A percentile compares a stretch with the other conserved stretches of the same genome.
These are phyloP conservation scores for Oscheius sp. DNA, from an alignment of 2,888 invertebrate genomes.

Conservation along the genomic window DNA sequence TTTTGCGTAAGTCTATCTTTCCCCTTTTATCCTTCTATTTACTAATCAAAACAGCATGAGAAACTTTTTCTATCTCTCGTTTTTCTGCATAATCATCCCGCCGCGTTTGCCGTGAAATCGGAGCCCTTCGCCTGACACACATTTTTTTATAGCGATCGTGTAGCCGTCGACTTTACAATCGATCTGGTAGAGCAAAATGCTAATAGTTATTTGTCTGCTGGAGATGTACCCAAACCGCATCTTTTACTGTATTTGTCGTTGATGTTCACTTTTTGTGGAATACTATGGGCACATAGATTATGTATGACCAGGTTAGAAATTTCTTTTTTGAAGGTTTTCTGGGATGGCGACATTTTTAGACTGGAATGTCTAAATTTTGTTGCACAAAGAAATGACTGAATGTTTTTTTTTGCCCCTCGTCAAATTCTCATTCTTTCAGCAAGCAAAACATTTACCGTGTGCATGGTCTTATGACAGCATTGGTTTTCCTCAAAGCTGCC, in stretches of 20 bases:
- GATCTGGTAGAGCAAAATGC: constrained; percentile 85
- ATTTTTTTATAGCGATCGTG: constrained; percentile 56
- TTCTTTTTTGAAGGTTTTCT: too few relatives aligned
- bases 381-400: too few relatives aligned
- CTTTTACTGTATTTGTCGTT: constrained; percentile 90
- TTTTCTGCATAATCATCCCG: neutral
- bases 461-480: constrained; percentile 92
- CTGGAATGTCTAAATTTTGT: too few relatives aligned
- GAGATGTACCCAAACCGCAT: constrained; percentile 92
- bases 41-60: too few relatives aligned
- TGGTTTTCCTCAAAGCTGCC: constrained; percentile 83
- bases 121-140: neutral
- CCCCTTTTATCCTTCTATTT: too few relatives aligned
- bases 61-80: too few relatives aligned
- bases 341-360: too few relatives aligned
- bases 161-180: constrained; percentile 72
- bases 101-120: neutral
- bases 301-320: constrained; percentile 75
- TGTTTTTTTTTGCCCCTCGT: too few relatives aligned
- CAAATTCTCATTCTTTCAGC: constrained; percentile 60
- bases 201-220: constrained; percentile 73
- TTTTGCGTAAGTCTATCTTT: constrained; percentile 42
- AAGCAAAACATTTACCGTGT: constrained; percentile 82
- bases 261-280: constrained; percentile 86
- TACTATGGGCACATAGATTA: constrained; percentile 89